phyloP scores from a whole-genome alignment of 2,888 invertebrate genomes.

The Chouioia cunea region DNA sequence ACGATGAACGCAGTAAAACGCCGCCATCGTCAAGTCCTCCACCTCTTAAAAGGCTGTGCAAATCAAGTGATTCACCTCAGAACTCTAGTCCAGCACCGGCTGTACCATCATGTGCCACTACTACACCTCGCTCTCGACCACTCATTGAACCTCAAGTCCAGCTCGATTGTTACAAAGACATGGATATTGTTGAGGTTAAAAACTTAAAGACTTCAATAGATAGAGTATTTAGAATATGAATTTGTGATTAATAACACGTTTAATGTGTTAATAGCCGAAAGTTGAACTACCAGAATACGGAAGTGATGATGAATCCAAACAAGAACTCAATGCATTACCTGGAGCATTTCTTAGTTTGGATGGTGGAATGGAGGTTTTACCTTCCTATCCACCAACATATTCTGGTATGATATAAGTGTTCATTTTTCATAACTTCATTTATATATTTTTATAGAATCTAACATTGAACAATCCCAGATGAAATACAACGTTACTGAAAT shows the following conservation, averaged over 20 bases:
- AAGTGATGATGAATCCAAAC: constrained; percentile 76
- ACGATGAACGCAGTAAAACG: constrained; percentile 66
- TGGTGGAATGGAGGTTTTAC: constrained; percentile 67
- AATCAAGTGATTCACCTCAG: constrained; percentile 67
- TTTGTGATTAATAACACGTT: constrained; percentile 39
- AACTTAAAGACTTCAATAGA: constrained; percentile 2
- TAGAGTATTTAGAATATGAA: constrained; percentile 11
- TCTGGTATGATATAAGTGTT: constrained; percentile 57
- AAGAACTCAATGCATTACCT: constrained; percentile 65
- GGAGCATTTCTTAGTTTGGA: constrained; percentile 67
- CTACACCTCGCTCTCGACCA: constrained; percentile 64
- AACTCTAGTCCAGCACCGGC: constrained; percentile 67
- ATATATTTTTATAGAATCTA: too few relatives aligned
- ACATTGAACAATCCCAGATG: too few relatives aligned
- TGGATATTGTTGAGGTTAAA: constrained; percentile 67
- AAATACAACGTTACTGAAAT: too few relatives aligned
- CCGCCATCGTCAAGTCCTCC: constrained; percentile 67
- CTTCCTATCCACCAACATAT: constrained; percentile 65
- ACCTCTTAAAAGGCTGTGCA: constrained; percentile 67
- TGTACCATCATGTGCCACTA: constrained; percentile 60
- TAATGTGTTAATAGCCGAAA: constrained; percentile 73
- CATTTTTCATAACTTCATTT: background rate
- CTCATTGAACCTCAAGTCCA: constrained; percentile 68
- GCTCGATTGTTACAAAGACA: constrained; percentile 68
- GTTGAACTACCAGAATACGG: constrained; percentile 80